Evolutionary conservation across 1,140 invertebrate species (phyloP).

Genomic region (Drosophila equinoxialis): DNA sequence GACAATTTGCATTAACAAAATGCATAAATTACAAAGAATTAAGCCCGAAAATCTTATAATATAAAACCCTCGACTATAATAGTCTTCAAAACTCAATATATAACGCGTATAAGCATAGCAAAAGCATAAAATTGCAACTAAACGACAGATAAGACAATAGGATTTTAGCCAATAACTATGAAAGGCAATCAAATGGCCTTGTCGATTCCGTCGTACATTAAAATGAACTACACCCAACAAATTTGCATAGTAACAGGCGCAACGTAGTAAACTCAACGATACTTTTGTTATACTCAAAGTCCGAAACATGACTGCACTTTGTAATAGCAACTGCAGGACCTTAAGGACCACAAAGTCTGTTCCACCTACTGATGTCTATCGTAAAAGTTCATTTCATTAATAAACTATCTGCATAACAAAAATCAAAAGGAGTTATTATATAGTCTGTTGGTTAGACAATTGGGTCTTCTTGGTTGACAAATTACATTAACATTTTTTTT

Average conservation of each 20-base stretch:
- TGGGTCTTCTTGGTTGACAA: no score
- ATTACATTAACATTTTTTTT: background rate
- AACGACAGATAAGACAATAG: conserved; percentile 23
- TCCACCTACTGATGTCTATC: background rate
- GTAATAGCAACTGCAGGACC: background rate
- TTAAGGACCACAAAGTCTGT: background rate
- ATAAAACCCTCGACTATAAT: conserved; percentile 6
- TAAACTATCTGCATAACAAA: background rate
- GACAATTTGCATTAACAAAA: conserved; percentile 48
- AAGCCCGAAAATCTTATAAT: conserved; percentile 10
- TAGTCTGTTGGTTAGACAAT: no score
- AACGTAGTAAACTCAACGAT: background rate
- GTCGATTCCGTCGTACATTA: background rate
- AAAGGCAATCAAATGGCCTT: conserved; percentile 11
- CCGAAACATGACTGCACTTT: background rate
- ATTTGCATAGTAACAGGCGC: conserved; percentile 3
- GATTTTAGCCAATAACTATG: conserved; percentile 31
- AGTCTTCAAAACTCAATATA: background rate
- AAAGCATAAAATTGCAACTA: conserved; percentile 6
- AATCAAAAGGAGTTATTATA: no score
- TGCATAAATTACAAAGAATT: conserved; percentile 22
- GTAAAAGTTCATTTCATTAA: background rate
- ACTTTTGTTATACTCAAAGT: background rate
- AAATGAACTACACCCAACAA: conserved; percentile 24
- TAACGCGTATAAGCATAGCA: background rate